phyloP scores from a whole-genome alignment of 2,888 invertebrate genomes.

The Stenichneumon culpator region DNA sequence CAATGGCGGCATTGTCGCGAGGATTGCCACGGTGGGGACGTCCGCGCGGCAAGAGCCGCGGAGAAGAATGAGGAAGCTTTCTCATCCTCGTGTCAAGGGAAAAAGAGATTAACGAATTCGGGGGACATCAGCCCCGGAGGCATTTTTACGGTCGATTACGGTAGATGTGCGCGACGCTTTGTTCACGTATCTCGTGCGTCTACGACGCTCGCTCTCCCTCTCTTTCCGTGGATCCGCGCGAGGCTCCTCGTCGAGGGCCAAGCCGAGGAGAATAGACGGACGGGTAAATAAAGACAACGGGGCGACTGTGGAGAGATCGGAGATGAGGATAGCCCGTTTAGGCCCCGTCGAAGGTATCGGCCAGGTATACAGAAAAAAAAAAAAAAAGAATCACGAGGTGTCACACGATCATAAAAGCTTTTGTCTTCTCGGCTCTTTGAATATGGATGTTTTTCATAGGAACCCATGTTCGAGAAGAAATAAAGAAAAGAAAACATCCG shows the following conservation, averaged over 20 bases:
- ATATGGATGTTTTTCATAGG: conserved; percentile 53
- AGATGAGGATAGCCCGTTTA: conserved; percentile 60
- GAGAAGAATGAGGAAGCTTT: conserved; percentile 30
- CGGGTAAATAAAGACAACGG: conserved; percentile 76
- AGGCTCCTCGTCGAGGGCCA: conserved; percentile 48
- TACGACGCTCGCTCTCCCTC: conserved; percentile 5
- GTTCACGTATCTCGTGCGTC: conserved; percentile 60
- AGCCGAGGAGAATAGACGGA: conserved; percentile 64
- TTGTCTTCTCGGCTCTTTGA: conserved; percentile 61
- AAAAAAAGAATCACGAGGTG: conserved; percentile 68
- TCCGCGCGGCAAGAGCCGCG: conserved; percentile 18
- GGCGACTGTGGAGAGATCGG: conserved; percentile 55
- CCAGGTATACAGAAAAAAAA: conserved; percentile 57
- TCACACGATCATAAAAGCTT: conserved; percentile 61
- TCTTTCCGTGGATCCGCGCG: conserved; percentile 19
- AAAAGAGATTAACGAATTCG: conserved; percentile 80
- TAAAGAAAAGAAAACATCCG: conserved; percentile 20
- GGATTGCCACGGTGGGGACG: conserved; percentile 46
- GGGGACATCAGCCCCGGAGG: conserved; percentile 70
- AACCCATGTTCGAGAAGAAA: neutral
- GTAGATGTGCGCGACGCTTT: conserved; percentile 63
- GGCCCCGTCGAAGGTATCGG: conserved; percentile 19
- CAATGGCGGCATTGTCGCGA: conserved; percentile 28
- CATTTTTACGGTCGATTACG: conserved; percentile 79
- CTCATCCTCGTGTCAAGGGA: conserved; percentile 60